These are phyloP conservation scores for Dilophus febrilis DNA, from an alignment of 2,888 invertebrate genomes.

Conservation along the genomic window DNA sequence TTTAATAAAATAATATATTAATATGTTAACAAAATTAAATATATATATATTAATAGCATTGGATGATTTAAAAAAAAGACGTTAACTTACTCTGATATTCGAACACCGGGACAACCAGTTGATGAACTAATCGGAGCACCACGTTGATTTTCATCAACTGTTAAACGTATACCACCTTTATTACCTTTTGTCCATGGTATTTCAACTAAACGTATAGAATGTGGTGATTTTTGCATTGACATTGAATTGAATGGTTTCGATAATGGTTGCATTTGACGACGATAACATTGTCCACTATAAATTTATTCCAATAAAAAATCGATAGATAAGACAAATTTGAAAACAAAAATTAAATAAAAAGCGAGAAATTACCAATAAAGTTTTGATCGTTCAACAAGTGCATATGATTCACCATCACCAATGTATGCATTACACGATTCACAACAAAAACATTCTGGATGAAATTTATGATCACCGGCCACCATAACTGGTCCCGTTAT, in stretches of 20 bases:
- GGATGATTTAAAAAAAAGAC: background rate
- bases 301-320: too few relatives aligned
- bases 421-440: conserved; percentile 63
- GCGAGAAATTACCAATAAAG: conserved; percentile 54
- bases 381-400: conserved; percentile 75
- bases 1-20: background rate
- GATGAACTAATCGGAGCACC: conserved; percentile 20
- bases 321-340: conserved; percentile 2
- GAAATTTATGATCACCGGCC: conserved; percentile 87
- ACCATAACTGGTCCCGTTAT: conserved; percentile 45
- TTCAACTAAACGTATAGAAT: conserved; percentile 70
- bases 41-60: too few relatives aligned
- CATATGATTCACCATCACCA: conserved; percentile 85
- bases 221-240: conserved; percentile 37
- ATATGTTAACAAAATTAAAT: background rate
- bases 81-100: conserved; percentile 48
- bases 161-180: conserved; percentile 45
- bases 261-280: conserved; percentile 37
- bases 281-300: conserved; percentile 59
- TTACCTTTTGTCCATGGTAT: conserved; percentile 44
- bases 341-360: conserved; percentile 5
- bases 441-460: conserved; percentile 91
- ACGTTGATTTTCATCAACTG: conserved; percentile 18
- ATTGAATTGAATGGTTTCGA: conserved; percentile 7
- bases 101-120: conserved; percentile 40